phyloP scores from a whole-genome alignment of 2,888 invertebrate species.

The Microctonus hyperodae region DNA sequence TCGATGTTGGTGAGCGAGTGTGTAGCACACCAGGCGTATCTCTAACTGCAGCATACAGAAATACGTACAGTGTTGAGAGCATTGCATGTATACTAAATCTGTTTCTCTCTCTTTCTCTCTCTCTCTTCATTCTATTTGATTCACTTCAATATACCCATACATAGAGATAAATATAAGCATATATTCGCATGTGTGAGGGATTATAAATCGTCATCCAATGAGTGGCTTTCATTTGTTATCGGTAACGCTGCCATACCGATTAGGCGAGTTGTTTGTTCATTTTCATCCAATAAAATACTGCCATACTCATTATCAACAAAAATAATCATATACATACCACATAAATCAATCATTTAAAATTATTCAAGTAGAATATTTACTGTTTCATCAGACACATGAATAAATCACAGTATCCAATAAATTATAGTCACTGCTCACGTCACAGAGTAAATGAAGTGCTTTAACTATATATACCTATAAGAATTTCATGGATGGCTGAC shows the following conservation, averaged over 20 bases:
- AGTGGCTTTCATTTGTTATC: constrained; percentile 60
- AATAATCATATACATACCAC: background rate
- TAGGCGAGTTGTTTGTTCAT: constrained; percentile 45
- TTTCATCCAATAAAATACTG: constrained; percentile 40
- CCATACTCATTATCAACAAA: constrained; percentile 28
- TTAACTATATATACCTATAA: background rate
- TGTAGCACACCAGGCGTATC: constrained; percentile 52
- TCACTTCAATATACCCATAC: constrained; percentile 34
- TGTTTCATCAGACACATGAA: background rate
- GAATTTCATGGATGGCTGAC: constrained; percentile 13
- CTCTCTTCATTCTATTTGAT: constrained; percentile 35
- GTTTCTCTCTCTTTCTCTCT: constrained; percentile 11
- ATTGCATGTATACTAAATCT: background rate
- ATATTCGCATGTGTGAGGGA: constrained; percentile 42
- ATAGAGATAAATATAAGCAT: constrained; percentile 18
- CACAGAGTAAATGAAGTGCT: background rate
- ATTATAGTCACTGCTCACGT: background rate
- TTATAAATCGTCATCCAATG: constrained; percentile 60
- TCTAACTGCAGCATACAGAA: constrained; percentile 49
- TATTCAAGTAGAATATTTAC: background rate
- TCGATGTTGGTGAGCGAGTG: constrained; percentile 47
- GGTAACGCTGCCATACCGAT: constrained; percentile 52
- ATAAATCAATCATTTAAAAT: background rate
- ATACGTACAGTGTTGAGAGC: constrained; percentile 12
- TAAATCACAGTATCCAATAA: background rate